Evolutionary conservation across 2,888 invertebrate genomes (phyloP), one percentile per base, ranked within the genome.

Genomic region (Steinernema hermaphroditum): DNA sequence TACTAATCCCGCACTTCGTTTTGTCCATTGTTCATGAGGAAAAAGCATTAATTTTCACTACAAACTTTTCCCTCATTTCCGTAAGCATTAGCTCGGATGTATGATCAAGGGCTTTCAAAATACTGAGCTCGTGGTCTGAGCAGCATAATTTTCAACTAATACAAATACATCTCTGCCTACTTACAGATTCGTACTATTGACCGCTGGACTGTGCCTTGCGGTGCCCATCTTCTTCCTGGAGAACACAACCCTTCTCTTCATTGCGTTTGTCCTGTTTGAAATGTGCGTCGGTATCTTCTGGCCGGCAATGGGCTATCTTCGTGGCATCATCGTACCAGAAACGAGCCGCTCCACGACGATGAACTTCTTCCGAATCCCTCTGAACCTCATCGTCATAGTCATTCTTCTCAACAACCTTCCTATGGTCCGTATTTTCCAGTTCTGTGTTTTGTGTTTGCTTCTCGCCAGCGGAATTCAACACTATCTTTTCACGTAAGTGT

Each of bases 211-310:
- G 29, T 83, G 87, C 29, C 80, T 89, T 32, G 78, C 86, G n/a
- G 83, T 86, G 46, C 89, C 89, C 8, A 82, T 89, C n/a, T 29
- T 88, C 37, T 85, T 88, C 71, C 88, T 87, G 68, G 83, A 83
- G 24, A 74, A 74, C 24, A 70, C 78, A 2, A 24, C 69, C 14
- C 29, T 82, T 16, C 78, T 89, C 27, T 89, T 88, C 80, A 77
- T 78, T 29, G 87, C 88, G 1, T 89, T 89, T 81, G 80, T 89
- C 70, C 81, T 89, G 16, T 89, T 89, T 84, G 89, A 89, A 80
- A 82, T 85, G 22, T 85, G 84, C 74, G 89, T 89, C 37, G 89
- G 89, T 37, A 86, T 89, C 72, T 89, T 89, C 80, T 89, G 89
- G 89, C 89, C 89, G 2, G 87, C 89, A 12, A 86, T 89, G 83